Evolutionary conservation across 2,888 invertebrate genomes (phyloP).

Genomic region (Pollenia griseotomentosa): DNA sequence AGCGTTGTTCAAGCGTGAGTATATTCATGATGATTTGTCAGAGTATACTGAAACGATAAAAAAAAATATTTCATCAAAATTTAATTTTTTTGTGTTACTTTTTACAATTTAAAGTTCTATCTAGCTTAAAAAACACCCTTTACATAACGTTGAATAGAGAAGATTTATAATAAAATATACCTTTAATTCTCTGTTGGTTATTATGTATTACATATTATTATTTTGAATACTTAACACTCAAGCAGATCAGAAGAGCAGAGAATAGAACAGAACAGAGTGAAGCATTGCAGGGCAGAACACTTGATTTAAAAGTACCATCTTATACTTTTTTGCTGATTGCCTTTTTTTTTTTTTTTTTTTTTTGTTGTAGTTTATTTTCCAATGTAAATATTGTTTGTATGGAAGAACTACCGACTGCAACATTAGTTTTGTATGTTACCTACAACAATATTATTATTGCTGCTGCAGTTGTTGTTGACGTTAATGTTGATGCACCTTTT

Average conservation of each 20-base stretch:
- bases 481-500: conserved; percentile 47
- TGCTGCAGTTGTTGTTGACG: neutral
- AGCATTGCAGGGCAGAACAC: conserved; percentile 31
- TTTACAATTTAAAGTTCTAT: too few species aligned
- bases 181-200: conserved; percentile 54
- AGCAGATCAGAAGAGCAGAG: neutral
- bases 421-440: conserved; percentile 30
- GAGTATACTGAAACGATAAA: too few species aligned
- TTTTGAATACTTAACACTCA: conserved; percentile 31
- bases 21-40: too few species aligned
- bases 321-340: conserved; percentile 59
- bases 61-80: too few species aligned
- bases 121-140: too few species aligned
- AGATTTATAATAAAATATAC: conserved; percentile 4
- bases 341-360: conserved; percentile 16
- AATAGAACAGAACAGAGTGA: conserved; percentile 10
- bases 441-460: conserved; percentile 52
- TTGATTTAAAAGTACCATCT: conserved; percentile 64
- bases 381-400: conserved; percentile 55
- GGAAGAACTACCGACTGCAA: conserved; percentile 56
- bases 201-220: conserved; percentile 19
- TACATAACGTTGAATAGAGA: too few species aligned
- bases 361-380: conserved; percentile 11
- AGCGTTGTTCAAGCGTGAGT: too few species aligned
- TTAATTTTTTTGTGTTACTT: too few species aligned